These are phyloP conservation scores for Aptenodytes forsteri DNA, from an alignment of 2,113 vertebrate species.

Conservation along the genomic window DNA sequence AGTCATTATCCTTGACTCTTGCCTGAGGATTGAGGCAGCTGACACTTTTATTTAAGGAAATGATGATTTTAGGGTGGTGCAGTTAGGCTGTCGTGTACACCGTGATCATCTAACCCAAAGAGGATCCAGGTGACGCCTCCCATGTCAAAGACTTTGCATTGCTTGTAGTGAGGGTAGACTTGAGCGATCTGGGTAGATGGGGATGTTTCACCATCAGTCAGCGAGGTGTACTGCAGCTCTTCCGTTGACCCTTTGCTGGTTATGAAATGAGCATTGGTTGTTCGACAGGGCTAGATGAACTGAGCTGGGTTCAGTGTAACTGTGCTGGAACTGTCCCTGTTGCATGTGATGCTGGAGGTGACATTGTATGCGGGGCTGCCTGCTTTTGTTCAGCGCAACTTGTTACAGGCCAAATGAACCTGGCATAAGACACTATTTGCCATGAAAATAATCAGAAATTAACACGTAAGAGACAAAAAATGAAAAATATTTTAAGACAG, in stretches of 20 bases:
- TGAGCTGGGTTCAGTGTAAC: neutral
- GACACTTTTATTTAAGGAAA: neutral
- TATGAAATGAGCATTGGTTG: neutral
- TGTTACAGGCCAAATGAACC: neutral
- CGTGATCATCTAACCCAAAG: neutral
- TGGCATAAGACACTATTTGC: neutral
- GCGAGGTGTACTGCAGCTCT: neutral
- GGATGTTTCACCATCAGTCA: neutral
- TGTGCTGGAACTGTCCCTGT: slow-evolving; percentile 1
- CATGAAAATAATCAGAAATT: neutral
- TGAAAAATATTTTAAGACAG: neutral
- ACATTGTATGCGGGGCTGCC: neutral
- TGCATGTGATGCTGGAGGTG: slow-evolving; percentile 46
- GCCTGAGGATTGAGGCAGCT: neutral
- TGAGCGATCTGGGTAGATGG: rapidly evolving
- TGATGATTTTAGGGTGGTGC: neutral
- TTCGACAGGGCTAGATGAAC: neutral
- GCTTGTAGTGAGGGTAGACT: neutral
- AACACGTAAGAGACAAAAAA: neutral
- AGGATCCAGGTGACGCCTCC: neutral
- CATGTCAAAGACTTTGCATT: rapidly evolving
- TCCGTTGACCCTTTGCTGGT: neutral
- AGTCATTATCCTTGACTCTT: slow-evolving; percentile 44
- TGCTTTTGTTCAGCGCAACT: slow-evolving; percentile 16
- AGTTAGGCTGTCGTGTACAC: neutral